Percentiles rank a stretch among this genome's conserved stretches.
phyloP scores from a whole-genome alignment of 2,797 vertebrate genomes.

The Premnoplex brunnescens region DNA sequence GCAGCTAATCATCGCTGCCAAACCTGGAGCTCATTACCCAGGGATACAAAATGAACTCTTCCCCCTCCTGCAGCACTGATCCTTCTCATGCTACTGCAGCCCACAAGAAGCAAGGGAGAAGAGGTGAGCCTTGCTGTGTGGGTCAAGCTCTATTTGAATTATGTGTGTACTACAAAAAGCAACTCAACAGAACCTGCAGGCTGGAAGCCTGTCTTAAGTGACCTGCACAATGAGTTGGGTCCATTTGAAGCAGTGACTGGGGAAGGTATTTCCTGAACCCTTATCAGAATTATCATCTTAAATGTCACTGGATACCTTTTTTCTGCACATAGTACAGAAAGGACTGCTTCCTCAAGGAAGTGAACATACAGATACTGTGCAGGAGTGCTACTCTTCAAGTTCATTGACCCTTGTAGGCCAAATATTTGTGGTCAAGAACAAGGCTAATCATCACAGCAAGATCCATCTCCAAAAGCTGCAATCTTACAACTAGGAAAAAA shows the following conservation, averaged over 20 bases:
- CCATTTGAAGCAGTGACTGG: background rate
- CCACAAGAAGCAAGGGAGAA: background rate
- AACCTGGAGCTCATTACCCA: background rate
- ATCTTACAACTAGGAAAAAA: background rate
- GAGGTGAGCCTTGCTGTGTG: background rate
- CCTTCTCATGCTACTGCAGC: background rate
- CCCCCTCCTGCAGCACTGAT: background rate
- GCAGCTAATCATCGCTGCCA: background rate
- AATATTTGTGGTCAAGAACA: background rate
- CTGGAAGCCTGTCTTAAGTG: background rate
- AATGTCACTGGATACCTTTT: background rate
- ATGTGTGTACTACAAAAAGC: background rate
- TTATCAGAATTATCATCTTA: background rate
- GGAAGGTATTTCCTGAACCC: background rate
- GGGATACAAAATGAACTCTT: background rate
- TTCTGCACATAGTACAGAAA: background rate
- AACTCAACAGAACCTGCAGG: background rate
- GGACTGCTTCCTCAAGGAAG: background rate
- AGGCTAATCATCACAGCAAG: background rate
- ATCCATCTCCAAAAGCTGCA: background rate
- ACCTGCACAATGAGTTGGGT: background rate
- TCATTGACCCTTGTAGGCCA: background rate
- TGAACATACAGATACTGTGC: accelerated
- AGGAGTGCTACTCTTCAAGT: background rate
- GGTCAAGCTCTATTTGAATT: background rate